Conservation (phyloP, 1,140 invertebrate species). For the Drosophila kurseongensis region DNA sequence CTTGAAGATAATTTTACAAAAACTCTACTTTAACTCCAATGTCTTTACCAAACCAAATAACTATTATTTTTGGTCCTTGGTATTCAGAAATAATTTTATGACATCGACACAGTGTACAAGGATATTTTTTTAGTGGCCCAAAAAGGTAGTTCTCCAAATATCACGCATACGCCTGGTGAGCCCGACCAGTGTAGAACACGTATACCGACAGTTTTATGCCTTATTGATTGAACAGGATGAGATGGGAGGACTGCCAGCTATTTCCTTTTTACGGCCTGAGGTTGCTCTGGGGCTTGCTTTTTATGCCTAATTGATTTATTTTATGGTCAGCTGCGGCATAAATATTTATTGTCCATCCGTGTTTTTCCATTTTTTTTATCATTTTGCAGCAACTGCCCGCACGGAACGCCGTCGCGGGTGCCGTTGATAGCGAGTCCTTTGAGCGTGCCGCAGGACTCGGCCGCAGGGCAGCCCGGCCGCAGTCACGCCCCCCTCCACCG, state of each 20-base stretch:
- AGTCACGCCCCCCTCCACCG: conserved; percentile 66
- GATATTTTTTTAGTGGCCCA: too few species aligned
- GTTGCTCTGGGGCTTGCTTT: conserved; percentile 43
- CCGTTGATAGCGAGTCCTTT: conserved; percentile 87
- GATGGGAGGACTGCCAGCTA: conserved; percentile 19
- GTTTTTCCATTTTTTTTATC: conserved; percentile 3
- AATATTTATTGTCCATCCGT: conserved; percentile 57
- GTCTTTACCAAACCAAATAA: too few species aligned
- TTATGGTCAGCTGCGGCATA: conserved; percentile 57
- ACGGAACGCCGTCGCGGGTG: conserved; percentile 90
- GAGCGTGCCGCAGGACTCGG: conserved; percentile 62
- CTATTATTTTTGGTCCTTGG: too few species aligned
- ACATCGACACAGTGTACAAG: neutral
- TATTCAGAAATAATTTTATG: neutral
- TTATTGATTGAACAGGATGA: conserved; percentile 61
- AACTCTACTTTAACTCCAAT: too few species aligned
- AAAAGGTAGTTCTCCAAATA: neutral
- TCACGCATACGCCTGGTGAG: conserved; percentile 42
- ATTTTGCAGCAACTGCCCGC: conserved; percentile 86
- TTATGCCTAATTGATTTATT: conserved; percentile 74
- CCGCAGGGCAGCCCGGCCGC: conserved; percentile 40
- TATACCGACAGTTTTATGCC: conserved; percentile 45
- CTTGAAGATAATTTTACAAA: too few species aligned
- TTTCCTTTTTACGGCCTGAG: conserved; percentile 42
- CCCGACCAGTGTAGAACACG: conserved; percentile 6